Conservation (phyloP, 2,797 vertebrate species). For the Silurus lanzhouensis region DNA sequence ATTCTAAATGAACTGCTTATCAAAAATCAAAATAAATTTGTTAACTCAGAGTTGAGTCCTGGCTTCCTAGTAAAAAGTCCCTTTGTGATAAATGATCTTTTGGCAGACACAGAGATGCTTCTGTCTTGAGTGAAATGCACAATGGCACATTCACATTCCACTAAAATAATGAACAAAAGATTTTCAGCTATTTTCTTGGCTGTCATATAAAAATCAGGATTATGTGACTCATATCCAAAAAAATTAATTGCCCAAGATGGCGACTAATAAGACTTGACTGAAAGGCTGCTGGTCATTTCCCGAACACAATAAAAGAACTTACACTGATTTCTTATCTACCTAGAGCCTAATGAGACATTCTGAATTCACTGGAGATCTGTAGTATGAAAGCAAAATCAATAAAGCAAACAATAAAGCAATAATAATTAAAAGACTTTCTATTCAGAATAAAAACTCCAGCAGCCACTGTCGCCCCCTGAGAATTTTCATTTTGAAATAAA, state of each 20-base stretch:
- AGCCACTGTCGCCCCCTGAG: not conserved
- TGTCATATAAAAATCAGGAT: not conserved
- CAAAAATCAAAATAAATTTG: not conserved
- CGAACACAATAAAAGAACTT: not conserved
- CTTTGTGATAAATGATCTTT: not conserved
- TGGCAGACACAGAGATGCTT: constrained; percentile 10
- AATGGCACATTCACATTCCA: constrained; percentile 46
- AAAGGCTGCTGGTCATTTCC: not conserved
- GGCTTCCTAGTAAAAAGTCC: not conserved
- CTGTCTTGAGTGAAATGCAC: constrained; percentile 42
- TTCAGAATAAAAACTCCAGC: not conserved
- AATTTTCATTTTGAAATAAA: not conserved
- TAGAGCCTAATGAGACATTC: not conserved
- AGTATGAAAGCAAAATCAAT: not conserved
- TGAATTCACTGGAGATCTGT: not conserved
- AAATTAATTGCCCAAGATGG: not conserved
- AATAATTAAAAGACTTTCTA: not conserved
- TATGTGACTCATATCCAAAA: not conserved
- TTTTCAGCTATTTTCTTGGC: not conserved
- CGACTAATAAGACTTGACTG: not conserved
- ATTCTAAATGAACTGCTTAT: not conserved
- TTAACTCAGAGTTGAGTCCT: not conserved
- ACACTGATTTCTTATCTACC: not conserved
- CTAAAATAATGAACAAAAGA: constrained; percentile 40
- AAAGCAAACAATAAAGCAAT: not conserved